Evolutionary conservation across 2,113 vertebrate genomes (phyloP), one percentile per base, ranked within the genome.

Genomic region (Talpa occidentalis): DNA sequence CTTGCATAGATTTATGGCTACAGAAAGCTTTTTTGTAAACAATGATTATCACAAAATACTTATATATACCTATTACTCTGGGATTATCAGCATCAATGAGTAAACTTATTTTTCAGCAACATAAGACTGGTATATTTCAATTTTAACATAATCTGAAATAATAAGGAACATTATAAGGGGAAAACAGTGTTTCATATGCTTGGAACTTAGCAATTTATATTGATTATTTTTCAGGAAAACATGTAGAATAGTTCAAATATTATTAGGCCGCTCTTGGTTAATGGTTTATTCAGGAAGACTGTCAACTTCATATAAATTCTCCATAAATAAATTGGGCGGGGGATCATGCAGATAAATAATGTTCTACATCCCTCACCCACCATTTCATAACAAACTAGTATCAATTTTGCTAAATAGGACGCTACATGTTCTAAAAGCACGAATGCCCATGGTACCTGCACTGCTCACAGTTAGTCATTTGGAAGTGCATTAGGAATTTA

Each of bases 41-140:
- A 87, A 47, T 70, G 94, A 88, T 3, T 6, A 3, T 82, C 67
- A 73, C 30, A 94, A 93, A 90, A 24, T 52, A 47, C 37, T 80
- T 90, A 19, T 14, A 47, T 44, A 6, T 66, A 77, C 26, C 40
- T 86, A 24, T 90, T 59, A 90, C 17, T 92, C 35, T 17, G 66
- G 44, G 3, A 62, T 96, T 94, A 40, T 47, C 17, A 77, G 30
- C 83, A 96, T 49, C 12, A 14, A n/a, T 92, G 93, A 93, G 72
- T 59, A 24, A 92, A 44, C 17, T 32, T 49, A 88, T 70, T 60
- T 87, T 5, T 90, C 59, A 96, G 84, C 59, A 6, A 19, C 1
- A 74, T 83, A 24, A 5, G 66, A 40, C 3, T 49, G 15, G 5
- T 70, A 37, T 54, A 52, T 1, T 94, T 30, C 11, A 79, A 76